Conservation (phyloP, 2,113 vertebrate genomes). For the Apus apus region DNA sequence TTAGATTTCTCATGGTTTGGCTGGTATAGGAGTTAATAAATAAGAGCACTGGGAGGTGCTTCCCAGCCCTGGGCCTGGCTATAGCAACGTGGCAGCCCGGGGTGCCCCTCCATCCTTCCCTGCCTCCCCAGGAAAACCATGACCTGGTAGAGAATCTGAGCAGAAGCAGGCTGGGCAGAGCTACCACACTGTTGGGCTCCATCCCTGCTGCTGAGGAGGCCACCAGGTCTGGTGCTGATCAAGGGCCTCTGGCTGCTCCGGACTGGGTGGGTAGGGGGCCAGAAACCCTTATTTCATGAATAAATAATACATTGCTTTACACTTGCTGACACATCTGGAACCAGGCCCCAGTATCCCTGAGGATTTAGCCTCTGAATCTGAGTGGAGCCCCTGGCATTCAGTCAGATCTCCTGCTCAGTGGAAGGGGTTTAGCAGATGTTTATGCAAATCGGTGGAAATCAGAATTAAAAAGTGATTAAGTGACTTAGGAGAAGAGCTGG, state of each 20-base stretch:
- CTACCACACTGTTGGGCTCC: accelerated
- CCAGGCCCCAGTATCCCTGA: accelerated
- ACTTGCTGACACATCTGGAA: not conserved
- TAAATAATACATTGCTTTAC: accelerated
- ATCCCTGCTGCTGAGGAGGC: not conserved
- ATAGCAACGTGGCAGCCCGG: not conserved
- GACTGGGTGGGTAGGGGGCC: not conserved
- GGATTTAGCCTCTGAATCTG: accelerated
- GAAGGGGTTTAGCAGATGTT: not conserved
- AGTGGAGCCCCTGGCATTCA: accelerated
- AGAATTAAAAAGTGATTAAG: not conserved
- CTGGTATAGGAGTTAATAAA: not conserved
- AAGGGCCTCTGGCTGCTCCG: not conserved
- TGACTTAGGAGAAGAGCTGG: not conserved
- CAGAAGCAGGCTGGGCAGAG: not conserved
- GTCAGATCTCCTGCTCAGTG: not conserved
- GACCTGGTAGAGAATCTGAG: not conserved
- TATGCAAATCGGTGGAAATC: not conserved
- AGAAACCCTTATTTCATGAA: not conserved
- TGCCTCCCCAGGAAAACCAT: accelerated
- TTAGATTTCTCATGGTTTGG: not conserved
- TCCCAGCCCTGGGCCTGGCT: not conserved
- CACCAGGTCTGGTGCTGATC: not conserved
- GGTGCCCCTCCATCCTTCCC: not conserved
- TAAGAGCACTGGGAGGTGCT: not conserved